Conservation (phyloP, 2,797 vertebrate genomes). For the Microcaecilia unicolor region DNA sequence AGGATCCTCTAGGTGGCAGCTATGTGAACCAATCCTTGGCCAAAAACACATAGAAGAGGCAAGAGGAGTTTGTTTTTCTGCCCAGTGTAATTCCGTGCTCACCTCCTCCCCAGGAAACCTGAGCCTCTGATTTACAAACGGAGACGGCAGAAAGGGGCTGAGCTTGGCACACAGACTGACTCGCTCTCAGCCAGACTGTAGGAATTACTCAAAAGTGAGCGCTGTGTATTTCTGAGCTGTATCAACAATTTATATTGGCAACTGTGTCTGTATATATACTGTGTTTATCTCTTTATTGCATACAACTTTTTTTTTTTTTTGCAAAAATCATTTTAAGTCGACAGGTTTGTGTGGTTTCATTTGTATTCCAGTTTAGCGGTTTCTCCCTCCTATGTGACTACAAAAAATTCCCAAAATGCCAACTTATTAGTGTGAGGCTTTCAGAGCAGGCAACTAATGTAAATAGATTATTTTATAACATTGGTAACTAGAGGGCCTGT, state of each 20-base stretch:
- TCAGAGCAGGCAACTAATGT: no score
- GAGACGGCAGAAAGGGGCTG: neutral
- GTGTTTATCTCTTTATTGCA: no score
- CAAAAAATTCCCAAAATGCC: no score
- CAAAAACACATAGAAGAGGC: neutral
- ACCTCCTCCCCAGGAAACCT: neutral
- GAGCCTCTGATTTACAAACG: neutral
- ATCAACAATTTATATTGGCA: neutral
- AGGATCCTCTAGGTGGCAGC: conserved; percentile 19
- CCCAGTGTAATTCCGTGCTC: neutral
- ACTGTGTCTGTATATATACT: neutral
- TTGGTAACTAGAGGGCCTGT: no score
- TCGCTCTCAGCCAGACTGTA: neutral
- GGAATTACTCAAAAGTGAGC: neutral
- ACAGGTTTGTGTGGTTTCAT: no score
- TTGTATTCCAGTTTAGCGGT: no score
- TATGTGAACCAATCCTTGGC: neutral
- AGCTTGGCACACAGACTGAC: neutral
- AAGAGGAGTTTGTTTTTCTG: neutral
- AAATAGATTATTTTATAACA: no score
- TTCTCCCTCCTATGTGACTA: no score
- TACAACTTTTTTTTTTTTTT: no score
- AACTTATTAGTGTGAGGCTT: no score
- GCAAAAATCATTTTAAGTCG: no score
- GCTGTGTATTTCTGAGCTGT: neutral